Percentiles rank a stretch among this genome's conserved stretches.
phyloP scores from a whole-genome alignment of 2,888 invertebrate genomes.

The Tryphoninae sp. region DNA sequence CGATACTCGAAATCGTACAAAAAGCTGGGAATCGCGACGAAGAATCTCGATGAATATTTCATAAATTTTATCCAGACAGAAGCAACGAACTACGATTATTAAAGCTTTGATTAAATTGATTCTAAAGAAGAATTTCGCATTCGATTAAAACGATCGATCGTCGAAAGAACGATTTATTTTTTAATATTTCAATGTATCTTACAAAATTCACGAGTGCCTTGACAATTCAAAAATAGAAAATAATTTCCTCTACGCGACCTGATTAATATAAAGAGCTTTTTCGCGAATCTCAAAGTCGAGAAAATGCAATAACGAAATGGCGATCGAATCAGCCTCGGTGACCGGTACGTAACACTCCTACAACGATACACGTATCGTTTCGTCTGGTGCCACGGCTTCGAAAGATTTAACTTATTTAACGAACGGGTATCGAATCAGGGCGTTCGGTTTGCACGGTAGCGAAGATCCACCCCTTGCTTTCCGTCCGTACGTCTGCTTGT shows the following conservation, averaged over 20 bases:
- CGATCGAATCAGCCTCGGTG: background rate
- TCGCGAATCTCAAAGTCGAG: slow-evolving; percentile 3
- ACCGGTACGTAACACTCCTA: background rate
- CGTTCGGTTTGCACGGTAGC: slow-evolving; percentile 20
- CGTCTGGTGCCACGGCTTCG: slow-evolving; percentile 9
- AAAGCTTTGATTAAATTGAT: too few species aligned
- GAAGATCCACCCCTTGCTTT: background rate
- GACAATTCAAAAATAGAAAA: background rate
- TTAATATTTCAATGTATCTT: background rate
- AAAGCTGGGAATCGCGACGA: too few species aligned
- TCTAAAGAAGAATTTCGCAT: too few species aligned
- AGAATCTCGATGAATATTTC: too few species aligned
- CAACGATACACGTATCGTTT: background rate
- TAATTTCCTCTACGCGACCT: background rate
- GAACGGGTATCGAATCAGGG: background rate
- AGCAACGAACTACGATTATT: too few species aligned
- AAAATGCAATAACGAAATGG: slow-evolving; percentile 20
- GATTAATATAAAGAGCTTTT: slow-evolving; percentile 14
- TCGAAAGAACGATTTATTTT: background rate
- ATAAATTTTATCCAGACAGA: too few species aligned
- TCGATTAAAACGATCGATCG: too few species aligned
- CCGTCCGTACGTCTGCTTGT: background rate
- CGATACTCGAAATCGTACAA: too few species aligned
- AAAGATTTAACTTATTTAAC: slow-evolving; percentile 51
- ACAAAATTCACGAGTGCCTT: background rate